Evolutionary conservation across 92 coral and sea anemone genomes (phyloP), one percentile per base, ranked within the genome.

Genomic region (Pocillopora grandis): DNA sequence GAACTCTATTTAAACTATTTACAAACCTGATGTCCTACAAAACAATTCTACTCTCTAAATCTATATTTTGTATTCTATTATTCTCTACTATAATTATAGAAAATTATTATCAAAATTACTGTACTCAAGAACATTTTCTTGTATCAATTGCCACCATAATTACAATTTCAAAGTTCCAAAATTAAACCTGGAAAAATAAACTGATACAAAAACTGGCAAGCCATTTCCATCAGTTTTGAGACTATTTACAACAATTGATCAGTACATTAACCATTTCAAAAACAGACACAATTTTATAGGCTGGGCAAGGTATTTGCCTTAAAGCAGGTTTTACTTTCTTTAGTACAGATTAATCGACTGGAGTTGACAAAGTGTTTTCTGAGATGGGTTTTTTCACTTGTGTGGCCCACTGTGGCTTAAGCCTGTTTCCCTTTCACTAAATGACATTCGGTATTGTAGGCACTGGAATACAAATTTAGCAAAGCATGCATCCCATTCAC

Each of bases 1-100:
- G 57, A 76, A 66, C 83, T 15, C 69, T 72, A 33, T 73, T 49
- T 72, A 18, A 52, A 76, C 67, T 84, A 76, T 84, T 55, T 84
- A 84, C 88, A 84, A 83, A 66, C 68, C 86, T 73, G 64, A 55
- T 83, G 58, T 62, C 49, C 71, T 73, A 55, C 76, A 80, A 80
- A 80, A 80, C 76, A 80, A 31, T 69, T 66, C 62, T 79, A 16
- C 65, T 66, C 62, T 79, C 10, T 79, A 15, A 3, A 27, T 69
- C 70, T 81, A 70, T 17, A 81, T 55, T 80, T 69, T 68, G 68
- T 71, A 72, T 48, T 56, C 11, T 52, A 33, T 31, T 18, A 33
- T 17, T 68, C 57, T 31, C 55, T 7, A 42, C 82, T 63, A 58
- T 18, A 68, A 67, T 49, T 56, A 56, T 58, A 59, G 58, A 69